These are phyloP conservation scores for Carcina quercana DNA, from an alignment of 2,888 invertebrate genomes.

Conservation along the genomic window DNA sequence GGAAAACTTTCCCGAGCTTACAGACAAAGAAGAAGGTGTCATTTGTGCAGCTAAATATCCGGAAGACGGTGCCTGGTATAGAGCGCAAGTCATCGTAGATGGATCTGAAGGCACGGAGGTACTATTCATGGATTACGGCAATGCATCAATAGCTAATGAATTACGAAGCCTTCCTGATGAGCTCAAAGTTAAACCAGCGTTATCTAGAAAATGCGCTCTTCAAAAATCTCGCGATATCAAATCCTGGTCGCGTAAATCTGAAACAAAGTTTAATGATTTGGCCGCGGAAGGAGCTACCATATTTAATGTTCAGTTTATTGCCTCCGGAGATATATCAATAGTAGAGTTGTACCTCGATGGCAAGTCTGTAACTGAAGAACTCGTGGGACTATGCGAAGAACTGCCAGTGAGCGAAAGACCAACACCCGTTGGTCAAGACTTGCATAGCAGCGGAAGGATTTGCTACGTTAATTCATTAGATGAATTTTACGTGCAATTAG, in stretches of 20 bases:
- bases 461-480: conserved; percentile 79
- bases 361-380: conserved; percentile 76
- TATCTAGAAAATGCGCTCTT: conserved; percentile 77
- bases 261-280: conserved; percentile 78
- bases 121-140: conserved; percentile 81
- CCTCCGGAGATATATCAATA: conserved; percentile 77
- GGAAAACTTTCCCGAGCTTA: conserved; percentile 66
- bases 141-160: conserved; percentile 73
- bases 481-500: conserved; percentile 84
- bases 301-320: conserved; percentile 79
- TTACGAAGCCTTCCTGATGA: conserved; percentile 75
- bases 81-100: conserved; percentile 77
- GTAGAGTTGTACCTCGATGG: conserved; percentile 77
- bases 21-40: conserved; percentile 59
- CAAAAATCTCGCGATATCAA: conserved; percentile 72
- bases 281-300: conserved; percentile 81
- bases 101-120: conserved; percentile 75
- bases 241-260: conserved; percentile 79
- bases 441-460: conserved; percentile 74
- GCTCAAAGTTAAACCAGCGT: conserved; percentile 71
- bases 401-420: conserved; percentile 46
- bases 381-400: conserved; percentile 70
- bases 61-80: conserved; percentile 79
- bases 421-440: conserved; percentile 56
- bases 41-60: conserved; percentile 79